Evolutionary conservation across 2,888 invertebrate species (phyloP), one percentile per base, ranked within the genome.

Genomic region (Panorpa germanica): DNA sequence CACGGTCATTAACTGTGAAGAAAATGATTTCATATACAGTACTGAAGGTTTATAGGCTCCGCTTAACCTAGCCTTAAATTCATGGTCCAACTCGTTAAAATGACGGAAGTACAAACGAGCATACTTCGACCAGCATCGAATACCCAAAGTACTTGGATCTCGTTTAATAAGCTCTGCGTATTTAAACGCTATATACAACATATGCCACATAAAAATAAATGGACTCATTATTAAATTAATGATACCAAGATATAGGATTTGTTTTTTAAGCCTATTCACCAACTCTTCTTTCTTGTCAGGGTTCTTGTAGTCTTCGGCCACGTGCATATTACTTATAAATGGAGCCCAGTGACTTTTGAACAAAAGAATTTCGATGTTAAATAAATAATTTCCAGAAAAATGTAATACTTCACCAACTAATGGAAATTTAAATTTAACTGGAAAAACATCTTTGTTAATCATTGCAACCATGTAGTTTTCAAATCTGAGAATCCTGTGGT

Each of bases 61-160:
- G 50, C 78, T 88, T n/a, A 99, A 61, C 22, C 95, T 65, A 13
- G 86, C 83, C 33, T 83, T 70, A 34, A 99, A 55, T 52, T 99
- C 96, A 54, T 99, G 98, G 45, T 98, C 96, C 29, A 99, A 59
- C 54, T 99, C 98, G 58, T 99, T 99, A 55, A 96, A 98, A 53
- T 99, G 98, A 1, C 98, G 66, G 31, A 95, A 59, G 42, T 90
- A 88, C 8, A 88, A 59, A n/a, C 80, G 70, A 2, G 85, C 85
- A 54, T 88, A 93, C 31, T 80, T 61, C 0, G 93, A 91, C 95
- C 95, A 95, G 39, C 75, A 76, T 28, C 93, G 67, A 19, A 77
- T 62, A 0, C 88, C 88, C 13, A 93, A 57, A n/a, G 73, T 69
- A 3, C 80, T 78, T 0, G 93, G 93, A 42, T 93, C 88, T 30